Percentiles rank a stretch among this genome's conserved stretches.
phyloP scores from a whole-genome alignment of 2,888 invertebrate genomes.

The Physocephala rufipes region DNA sequence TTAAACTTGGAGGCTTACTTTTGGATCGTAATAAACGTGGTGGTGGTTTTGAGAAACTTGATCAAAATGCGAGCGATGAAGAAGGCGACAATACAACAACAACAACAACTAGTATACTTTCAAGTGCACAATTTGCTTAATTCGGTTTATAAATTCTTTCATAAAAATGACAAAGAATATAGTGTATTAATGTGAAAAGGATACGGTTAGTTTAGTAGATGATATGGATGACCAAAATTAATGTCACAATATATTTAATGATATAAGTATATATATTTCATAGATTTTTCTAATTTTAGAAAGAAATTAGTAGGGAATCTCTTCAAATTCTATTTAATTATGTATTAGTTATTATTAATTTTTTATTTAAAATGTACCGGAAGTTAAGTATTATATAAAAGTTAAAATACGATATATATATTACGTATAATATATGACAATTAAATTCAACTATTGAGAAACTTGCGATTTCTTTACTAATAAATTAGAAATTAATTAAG shows the following conservation, averaged over 20 bases:
- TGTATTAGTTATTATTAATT: too few relatives aligned
- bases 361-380: too few relatives aligned
- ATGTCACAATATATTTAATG: conserved; percentile 12
- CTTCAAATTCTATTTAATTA: too few relatives aligned
- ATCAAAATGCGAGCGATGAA: conserved; percentile 75
- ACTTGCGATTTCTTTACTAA: too few relatives aligned
- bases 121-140: conserved; percentile 59
- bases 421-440: too few relatives aligned
- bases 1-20: conserved; percentile 73
- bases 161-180: neutral
- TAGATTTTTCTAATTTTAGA: too few relatives aligned
- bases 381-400: too few relatives aligned
- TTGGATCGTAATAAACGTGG: conserved; percentile 65
- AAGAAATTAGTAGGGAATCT: neutral
- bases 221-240: conserved; percentile 15
- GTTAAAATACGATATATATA: too few relatives aligned
- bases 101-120: conserved; percentile 66
- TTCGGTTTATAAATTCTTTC: neutral
- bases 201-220: neutral
- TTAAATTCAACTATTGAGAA: too few relatives aligned
- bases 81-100: conserved; percentile 68
- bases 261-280: too few relatives aligned
- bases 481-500: too few relatives aligned
- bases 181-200: neutral
- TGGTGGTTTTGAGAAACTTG: conserved; percentile 72